These are phyloP conservation scores for Drosophila incognita DNA, from an alignment of 2,888 invertebrate genomes.

Conservation along the genomic window DNA sequence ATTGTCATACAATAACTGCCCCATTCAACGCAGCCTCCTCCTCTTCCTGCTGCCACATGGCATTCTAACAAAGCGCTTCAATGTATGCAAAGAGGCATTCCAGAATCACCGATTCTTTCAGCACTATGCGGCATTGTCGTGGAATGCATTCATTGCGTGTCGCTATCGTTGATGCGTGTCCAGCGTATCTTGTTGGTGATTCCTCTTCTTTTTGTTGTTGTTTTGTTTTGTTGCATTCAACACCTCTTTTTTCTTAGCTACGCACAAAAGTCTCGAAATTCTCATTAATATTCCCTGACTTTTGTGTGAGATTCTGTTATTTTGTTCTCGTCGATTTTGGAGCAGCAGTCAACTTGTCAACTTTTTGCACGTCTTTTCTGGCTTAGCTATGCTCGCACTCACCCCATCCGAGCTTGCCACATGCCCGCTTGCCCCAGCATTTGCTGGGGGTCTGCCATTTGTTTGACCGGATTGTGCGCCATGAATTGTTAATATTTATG, in stretches of 20 bases:
- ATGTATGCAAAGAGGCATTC: constrained; percentile 48
- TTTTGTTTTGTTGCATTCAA: constrained; percentile 34
- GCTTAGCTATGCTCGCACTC: background rate
- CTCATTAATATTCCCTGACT: constrained; percentile 71
- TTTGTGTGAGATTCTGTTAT: constrained; percentile 50
- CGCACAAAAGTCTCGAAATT: constrained; percentile 17
- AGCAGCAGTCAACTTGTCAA: constrained; percentile 37
- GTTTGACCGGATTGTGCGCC: constrained; percentile 58
- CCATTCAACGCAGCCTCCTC: background rate
- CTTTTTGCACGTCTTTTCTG: constrained; percentile 35
- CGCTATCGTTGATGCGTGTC: constrained; percentile 19
- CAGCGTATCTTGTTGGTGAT: constrained; percentile 14
- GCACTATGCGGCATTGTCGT: constrained; percentile 6
- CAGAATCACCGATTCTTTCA: constrained; percentile 10
- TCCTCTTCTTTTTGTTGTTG: constrained; percentile 12
- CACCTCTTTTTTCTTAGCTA: constrained; percentile 21
- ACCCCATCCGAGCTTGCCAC: background rate
- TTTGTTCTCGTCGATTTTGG: constrained; percentile 4
- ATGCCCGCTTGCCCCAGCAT: background rate
- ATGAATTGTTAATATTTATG: constrained; percentile 79
- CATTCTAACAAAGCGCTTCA: constrained; percentile 25
- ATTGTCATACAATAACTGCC: constrained; percentile 7
- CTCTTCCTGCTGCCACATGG: background rate
- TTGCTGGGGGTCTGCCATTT: constrained; percentile 19
- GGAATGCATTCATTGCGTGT: constrained; percentile 14